Conservation (phyloP, 2,113 vertebrate species). For the Lates calcarifer region DNA sequence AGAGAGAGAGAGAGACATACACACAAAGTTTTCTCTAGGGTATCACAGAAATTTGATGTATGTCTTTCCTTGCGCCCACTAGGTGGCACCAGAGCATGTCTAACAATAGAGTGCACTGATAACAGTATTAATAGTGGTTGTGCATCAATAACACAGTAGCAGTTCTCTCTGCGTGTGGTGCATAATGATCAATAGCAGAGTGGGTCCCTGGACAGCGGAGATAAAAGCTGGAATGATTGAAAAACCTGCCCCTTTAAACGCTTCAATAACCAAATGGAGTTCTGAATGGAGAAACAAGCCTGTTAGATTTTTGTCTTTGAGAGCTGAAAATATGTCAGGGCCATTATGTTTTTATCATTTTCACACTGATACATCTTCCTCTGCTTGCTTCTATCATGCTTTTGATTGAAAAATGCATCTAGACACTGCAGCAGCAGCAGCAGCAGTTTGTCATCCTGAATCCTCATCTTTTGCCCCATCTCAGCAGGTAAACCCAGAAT, state of each 20-base stretch:
- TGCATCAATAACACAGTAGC: conserved; percentile 1
- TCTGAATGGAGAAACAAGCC: background rate
- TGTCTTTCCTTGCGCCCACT: conserved; percentile 38
- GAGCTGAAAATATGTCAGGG: background rate
- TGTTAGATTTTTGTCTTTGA: background rate
- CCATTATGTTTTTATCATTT: background rate
- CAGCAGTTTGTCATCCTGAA: background rate
- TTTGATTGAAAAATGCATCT: background rate
- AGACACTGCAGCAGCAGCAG: background rate
- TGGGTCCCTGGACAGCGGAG: background rate
- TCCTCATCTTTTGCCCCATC: conserved; percentile 1
- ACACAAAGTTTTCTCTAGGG: background rate
- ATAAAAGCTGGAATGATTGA: background rate
- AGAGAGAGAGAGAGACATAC: too few relatives aligned
- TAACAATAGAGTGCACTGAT: background rate
- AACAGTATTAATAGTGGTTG: background rate
- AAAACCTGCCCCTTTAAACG: background rate
- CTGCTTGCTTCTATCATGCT: background rate
- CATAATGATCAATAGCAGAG: background rate
- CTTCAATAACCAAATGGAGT: background rate
- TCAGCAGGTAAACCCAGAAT: conserved; percentile 9
- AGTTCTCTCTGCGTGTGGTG: conserved; percentile 15
- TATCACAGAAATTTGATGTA: background rate
- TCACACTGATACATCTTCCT: background rate
- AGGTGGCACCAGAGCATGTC: conserved; percentile 71